Evolutionary conservation across 2,113 vertebrate species (phyloP).

Genomic region (Zosterops lateralis): DNA sequence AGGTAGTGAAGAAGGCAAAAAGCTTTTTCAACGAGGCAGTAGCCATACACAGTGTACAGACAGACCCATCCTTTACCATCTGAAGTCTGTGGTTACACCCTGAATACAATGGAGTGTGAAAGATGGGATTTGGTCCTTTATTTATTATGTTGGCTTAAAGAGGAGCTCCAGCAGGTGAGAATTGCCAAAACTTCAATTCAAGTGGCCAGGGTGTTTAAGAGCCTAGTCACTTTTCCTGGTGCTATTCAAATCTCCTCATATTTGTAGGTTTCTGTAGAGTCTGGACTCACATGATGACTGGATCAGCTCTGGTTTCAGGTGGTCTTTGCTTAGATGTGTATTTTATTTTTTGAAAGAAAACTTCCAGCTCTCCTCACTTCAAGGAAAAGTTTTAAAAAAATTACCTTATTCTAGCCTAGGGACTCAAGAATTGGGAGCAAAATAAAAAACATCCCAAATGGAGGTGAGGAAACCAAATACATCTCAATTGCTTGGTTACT

Average conservation of each 20-base stretch:
- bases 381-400: not conserved
- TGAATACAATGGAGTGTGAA: not conserved
- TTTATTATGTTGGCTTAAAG: not conserved
- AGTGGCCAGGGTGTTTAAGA: not conserved
- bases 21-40: not conserved
- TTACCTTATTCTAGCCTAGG: not conserved
- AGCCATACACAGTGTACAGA: not conserved
- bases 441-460: not conserved
- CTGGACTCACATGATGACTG: not conserved
- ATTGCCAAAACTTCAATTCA: not conserved
- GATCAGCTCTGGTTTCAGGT: not conserved
- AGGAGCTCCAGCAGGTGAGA: not conserved
- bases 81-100: not conserved
- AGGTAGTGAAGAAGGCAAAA: not conserved
- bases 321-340: not conserved
- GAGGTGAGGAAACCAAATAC: not conserved
- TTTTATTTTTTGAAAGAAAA: not conserved
- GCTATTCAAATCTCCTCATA: not conserved
- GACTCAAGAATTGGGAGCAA: not conserved
- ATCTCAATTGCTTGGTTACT: not conserved
- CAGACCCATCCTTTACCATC: not conserved
- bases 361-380: not conserved
- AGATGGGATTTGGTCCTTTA: not conserved
- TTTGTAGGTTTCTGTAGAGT: not conserved
- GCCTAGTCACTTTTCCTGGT: not conserved